Conservation (phyloP, 2,888 invertebrate species). For the Coleophora flavipennella region DNA sequence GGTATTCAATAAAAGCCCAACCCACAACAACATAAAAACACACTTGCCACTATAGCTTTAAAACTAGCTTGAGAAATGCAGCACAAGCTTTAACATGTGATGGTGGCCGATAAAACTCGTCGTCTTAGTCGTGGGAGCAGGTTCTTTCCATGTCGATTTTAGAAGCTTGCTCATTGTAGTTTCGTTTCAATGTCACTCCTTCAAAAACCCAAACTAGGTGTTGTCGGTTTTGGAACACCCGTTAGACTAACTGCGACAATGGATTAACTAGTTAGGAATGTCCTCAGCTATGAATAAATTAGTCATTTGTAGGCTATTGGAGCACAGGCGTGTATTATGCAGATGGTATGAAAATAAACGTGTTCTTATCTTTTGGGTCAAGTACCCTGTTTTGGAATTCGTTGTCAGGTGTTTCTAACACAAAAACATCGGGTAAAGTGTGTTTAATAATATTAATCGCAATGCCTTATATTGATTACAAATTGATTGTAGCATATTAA, state of each 20-base stretch:
- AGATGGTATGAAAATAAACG: constrained; percentile 13
- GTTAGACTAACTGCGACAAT: constrained; percentile 27
- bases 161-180: constrained; percentile 18
- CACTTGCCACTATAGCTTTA: too few relatives aligned
- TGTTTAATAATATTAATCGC: too few relatives aligned
- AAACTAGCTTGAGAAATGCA: constrained; percentile 10
- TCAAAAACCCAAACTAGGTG: constrained; percentile 31
- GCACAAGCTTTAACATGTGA: too few relatives aligned
- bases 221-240: constrained; percentile 37
- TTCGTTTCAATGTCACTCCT: constrained; percentile 47
- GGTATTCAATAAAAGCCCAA: too few relatives aligned
- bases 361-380: constrained; percentile 1
- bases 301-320: constrained; percentile 23
- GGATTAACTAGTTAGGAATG: constrained; percentile 32
- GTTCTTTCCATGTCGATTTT: too few relatives aligned
- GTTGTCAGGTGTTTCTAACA: neutral
- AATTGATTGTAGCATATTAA: too few relatives aligned
- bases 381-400: neutral
- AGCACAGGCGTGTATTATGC: constrained; percentile 20
- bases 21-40: too few relatives aligned
- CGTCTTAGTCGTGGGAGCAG: constrained; percentile 3
- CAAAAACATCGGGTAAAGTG: too few relatives aligned
- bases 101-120: constrained; percentile 22
- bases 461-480: too few relatives aligned
- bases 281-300: constrained; percentile 30